phyloP scores from a whole-genome alignment of 1,140 invertebrate species.

The Antheraea mylitta region DNA sequence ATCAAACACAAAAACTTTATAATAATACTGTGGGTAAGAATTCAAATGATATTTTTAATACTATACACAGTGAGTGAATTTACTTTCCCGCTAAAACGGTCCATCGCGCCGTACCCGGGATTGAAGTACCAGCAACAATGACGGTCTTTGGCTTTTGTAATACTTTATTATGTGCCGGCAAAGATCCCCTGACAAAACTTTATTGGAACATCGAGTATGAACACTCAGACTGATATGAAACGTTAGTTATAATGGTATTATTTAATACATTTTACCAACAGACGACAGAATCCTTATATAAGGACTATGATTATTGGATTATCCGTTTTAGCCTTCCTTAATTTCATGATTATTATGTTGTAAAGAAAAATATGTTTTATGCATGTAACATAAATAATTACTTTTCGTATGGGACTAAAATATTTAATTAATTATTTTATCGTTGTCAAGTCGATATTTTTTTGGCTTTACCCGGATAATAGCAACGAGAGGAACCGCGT shows the following conservation, averaged over 20 bases:
- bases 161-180: constrained; percentile 77
- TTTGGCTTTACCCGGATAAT: no score
- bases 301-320: constrained; percentile 26
- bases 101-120: constrained; percentile 52
- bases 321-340: constrained; percentile 10
- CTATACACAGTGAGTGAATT: constrained; percentile 26
- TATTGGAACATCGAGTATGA: constrained; percentile 75
- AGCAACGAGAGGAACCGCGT: no score
- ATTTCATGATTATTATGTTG: not conserved
- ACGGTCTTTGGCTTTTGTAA: constrained; percentile 78
- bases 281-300: constrained; percentile 33
- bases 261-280: constrained; percentile 35
- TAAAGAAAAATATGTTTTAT: no score
- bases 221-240: constrained; percentile 65
- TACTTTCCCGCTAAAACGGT: constrained; percentile 45
- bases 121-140: constrained; percentile 77
- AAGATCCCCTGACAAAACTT: constrained; percentile 77
- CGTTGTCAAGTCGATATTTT: no score
- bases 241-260: constrained; percentile 68
- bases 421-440: no score
- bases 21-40: no score
- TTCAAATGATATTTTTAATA: no score
- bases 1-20: no score
- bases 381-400: no score
- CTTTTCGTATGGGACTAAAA: no score